Conservation (phyloP, 1,140 invertebrate species). For the Heterodera carotae region DNA sequence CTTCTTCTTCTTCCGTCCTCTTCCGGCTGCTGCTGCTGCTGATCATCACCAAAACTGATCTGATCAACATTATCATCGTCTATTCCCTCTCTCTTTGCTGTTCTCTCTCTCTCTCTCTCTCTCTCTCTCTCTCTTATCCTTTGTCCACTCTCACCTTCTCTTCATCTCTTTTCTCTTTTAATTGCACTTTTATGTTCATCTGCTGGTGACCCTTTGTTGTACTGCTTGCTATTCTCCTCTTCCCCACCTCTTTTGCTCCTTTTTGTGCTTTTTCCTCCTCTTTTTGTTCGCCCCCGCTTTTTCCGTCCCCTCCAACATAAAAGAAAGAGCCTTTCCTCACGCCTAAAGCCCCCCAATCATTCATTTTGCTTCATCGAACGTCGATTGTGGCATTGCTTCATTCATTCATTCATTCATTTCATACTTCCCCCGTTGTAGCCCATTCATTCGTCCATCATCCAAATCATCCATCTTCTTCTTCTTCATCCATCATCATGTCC, state of each 20-base stretch:
- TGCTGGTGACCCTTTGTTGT: too few relatives aligned
- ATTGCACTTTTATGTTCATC: neutral
- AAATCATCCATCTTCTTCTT: neutral
- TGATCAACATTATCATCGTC: neutral
- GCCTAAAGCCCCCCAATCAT: neutral
- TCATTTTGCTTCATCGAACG: too few relatives aligned
- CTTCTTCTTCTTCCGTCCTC: too few relatives aligned
- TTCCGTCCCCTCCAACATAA: too few relatives aligned
- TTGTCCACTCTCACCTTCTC: neutral
- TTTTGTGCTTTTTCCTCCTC: neutral
- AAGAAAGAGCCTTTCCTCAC: constrained; percentile 4
- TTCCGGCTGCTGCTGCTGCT: too few relatives aligned
- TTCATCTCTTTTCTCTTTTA: neutral
- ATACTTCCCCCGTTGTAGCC: neutral
- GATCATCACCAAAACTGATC: too few relatives aligned
- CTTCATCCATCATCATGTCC: constrained; percentile 30
- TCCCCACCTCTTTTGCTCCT: neutral
- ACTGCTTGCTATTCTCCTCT: neutral
- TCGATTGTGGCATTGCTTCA: too few relatives aligned
- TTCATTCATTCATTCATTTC: neutral
- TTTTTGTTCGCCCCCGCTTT: too few relatives aligned
- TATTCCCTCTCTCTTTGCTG: neutral
- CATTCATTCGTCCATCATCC: neutral
- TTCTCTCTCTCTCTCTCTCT: neutral
- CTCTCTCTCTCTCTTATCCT: neutral